These are phyloP conservation scores for Petrocephalus sullivani DNA, from an alignment of 2,797 vertebrate species.

Conservation along the genomic window DNA sequence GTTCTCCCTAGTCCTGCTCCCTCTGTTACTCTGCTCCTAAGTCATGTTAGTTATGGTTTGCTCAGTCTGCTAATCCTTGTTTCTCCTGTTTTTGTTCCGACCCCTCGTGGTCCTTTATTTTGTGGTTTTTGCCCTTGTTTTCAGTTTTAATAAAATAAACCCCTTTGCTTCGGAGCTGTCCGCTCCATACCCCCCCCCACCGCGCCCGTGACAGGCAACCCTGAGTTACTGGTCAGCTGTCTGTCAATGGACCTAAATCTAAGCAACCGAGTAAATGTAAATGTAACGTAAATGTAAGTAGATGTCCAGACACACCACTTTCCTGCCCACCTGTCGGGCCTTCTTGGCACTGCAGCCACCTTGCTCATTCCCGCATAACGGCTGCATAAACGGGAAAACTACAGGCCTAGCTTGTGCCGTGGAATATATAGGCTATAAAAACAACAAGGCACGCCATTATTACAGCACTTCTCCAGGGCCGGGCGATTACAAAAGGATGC, in stretches of 20 bases:
- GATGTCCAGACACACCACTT: neutral
- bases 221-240: neutral
- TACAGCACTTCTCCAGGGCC: neutral
- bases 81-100: too few species aligned
- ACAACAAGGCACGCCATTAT: neutral
- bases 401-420: neutral
- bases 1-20: too few species aligned
- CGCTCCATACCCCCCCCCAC: too few species aligned
- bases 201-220: neutral
- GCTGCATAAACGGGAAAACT: neutral
- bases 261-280: neutral
- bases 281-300: neutral
- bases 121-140: too few species aligned
- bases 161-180: too few species aligned
- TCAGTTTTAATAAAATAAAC: too few species aligned
- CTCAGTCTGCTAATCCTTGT: too few species aligned
- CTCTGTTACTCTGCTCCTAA: too few species aligned
- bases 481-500: neutral
- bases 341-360: neutral
- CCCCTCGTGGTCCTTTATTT: too few species aligned
- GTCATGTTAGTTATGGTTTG: too few species aligned
- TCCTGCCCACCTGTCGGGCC: neutral
- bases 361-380: neutral
- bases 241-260: neutral
- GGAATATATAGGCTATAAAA: neutral